Base-by-base conservation (phyloP, 1,140 invertebrate genomes). In the Drosophila eugracilis region DNA sequence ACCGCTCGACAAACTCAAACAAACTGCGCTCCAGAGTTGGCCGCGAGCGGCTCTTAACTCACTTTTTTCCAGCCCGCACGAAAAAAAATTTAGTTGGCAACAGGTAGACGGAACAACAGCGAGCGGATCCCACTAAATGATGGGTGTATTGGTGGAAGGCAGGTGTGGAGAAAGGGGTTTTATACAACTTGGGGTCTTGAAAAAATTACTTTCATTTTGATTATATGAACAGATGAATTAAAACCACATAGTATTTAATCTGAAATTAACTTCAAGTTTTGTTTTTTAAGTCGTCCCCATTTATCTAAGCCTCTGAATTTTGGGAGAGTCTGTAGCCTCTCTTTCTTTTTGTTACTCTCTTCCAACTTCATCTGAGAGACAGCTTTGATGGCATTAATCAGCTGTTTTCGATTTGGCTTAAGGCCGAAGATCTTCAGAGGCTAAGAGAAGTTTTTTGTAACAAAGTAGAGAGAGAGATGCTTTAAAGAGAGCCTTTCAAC, bases 1-100 rank as follows among this genome's bases (percentile, higher is more conserved):
- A 70, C 81, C 52, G 74, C 70, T 81, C 78, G 65, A 53, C 60
- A 63, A 78, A 63, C 84, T 78, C 78, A 75, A 70, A 62, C 53
- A 78, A 88, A 88, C 83, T 88, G 83, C 37, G 83, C 83, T 88
- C 78, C 50, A 69, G 53, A 62, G 55, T 60, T 62, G 54, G 62
- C 37, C 58, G 47, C 69, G 39, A 72, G 50, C 70, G 69, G 72
- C 81, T 85, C 80, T 85, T 85, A 85, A 85, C 80, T 76, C 45
- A 54, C 57, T 59, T 77, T 77, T 76, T 63, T 60, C 42, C 45
- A 39, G 42, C 36, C 28, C 28, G 28, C 54, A 52, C 32, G 37
- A 44, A 69, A 67, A 67, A 78, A 79, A 67, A 47, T 66, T 70
- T 74, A 69, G 58, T 76, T 86, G 67, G 80, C 80, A 85, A 86